Evolutionary conservation across 2,797 vertebrate genomes (phyloP).

Genomic region (Diplodus sargus): DNA sequence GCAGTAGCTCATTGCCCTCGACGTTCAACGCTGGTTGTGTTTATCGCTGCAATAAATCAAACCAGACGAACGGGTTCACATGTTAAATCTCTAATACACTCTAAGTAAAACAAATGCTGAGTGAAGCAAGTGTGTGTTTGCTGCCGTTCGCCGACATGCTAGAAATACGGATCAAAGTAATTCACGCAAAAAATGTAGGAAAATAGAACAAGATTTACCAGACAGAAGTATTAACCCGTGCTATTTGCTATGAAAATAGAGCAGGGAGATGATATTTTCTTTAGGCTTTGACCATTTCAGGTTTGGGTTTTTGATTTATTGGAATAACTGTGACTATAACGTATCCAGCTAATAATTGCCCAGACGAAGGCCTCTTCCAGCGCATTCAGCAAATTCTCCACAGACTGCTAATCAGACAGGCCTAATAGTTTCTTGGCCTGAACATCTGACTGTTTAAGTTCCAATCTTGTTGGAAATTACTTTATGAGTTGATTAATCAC

Average conservation of each 20-base stretch:
- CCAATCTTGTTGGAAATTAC: slow-evolving; percentile 66
- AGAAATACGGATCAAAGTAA: slow-evolving; percentile 56
- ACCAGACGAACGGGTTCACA: slow-evolving; percentile 59
- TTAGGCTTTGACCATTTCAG: slow-evolving; percentile 49
- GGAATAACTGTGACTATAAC: slow-evolving; percentile 62
- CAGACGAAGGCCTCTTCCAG: slow-evolving; percentile 54
- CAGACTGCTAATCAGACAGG: slow-evolving; percentile 76
- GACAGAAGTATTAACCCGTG: slow-evolving; percentile 57
- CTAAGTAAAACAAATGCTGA: slow-evolving; percentile 57
- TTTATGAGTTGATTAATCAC: slow-evolving; percentile 68
- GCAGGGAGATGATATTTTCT: slow-evolving; percentile 58
- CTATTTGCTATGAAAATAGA: slow-evolving; percentile 64
- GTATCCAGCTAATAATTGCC: slow-evolving; percentile 70
- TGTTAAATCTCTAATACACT: slow-evolving; percentile 62
- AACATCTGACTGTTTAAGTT: slow-evolving; percentile 61
- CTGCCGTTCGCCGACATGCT: slow-evolving; percentile 32
- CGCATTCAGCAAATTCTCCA: slow-evolving; percentile 65
- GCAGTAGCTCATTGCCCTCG: slow-evolving; percentile 61
- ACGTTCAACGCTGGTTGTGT: slow-evolving; percentile 49
- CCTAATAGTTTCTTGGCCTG: slow-evolving; percentile 73
- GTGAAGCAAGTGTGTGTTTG: slow-evolving; percentile 44
- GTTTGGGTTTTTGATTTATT: slow-evolving; percentile 60
- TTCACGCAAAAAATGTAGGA: slow-evolving; percentile 61
- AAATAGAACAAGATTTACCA: slow-evolving; percentile 59
- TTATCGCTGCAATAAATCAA: slow-evolving; percentile 68